Evolutionary conservation across 2,113 vertebrate genomes (phyloP).

Genomic region (Cebidichthys violaceus): DNA sequence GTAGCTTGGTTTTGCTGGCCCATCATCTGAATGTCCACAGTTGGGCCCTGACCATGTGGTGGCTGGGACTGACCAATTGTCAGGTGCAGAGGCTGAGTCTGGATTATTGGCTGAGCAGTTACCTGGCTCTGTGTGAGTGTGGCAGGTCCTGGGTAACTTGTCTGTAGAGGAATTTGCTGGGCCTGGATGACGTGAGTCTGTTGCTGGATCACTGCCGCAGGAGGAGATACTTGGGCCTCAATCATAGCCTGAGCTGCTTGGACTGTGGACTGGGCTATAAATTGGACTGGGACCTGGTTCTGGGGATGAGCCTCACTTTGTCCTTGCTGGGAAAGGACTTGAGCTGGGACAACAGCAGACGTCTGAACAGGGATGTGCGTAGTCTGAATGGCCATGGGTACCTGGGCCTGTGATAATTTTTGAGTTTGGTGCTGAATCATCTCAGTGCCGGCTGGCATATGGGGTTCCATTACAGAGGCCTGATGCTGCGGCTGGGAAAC

Average conservation of each 20-base stretch:
- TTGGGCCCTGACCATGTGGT: constrained; percentile 49
- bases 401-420: constrained; percentile 55
- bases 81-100: constrained; percentile 59
- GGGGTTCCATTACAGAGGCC: constrained; percentile 64
- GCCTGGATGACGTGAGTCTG: constrained; percentile 62
- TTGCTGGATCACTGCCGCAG: constrained; percentile 58
- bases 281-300: constrained; percentile 62
- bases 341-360: constrained; percentile 40
- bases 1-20: constrained; percentile 60
- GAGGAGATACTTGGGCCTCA: constrained; percentile 53
- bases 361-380: constrained; percentile 51
- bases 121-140: constrained; percentile 61
- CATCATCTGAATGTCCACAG: constrained; percentile 54
- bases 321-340: constrained; percentile 69
- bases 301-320: constrained; percentile 68
- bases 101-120: constrained; percentile 65
- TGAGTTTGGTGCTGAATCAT: constrained; percentile 61
- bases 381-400: constrained; percentile 54
- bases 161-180: constrained; percentile 69
- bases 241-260: constrained; percentile 57
- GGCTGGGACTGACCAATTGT: constrained; percentile 60
- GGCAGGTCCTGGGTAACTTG: constrained; percentile 59
- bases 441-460: constrained; percentile 58
- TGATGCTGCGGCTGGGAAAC: constrained; percentile 59
- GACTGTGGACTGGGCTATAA: constrained; percentile 54